Evolutionary conservation across 1,140 invertebrate genomes (phyloP).

Genomic region (Cherax destructor): DNA sequence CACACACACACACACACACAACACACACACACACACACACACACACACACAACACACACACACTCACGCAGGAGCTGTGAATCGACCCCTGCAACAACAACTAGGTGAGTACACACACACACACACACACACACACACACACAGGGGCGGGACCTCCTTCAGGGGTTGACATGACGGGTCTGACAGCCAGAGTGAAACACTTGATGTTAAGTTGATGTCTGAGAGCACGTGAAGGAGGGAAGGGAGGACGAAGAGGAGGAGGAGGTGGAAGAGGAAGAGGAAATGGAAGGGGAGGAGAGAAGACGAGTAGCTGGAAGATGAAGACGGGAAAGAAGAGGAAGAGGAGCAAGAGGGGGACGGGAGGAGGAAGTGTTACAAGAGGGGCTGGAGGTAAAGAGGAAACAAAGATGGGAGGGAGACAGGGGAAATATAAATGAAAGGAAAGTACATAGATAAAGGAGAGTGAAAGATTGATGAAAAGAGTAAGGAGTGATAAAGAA

Average conservation of each 20-base stretch:
- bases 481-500: not conserved
- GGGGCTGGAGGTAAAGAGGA: not conserved
- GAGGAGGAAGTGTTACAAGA: not conserved
- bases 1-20: not conserved
- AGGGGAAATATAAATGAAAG: not conserved
- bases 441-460: not conserved
- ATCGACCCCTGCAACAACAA: too few relatives aligned
- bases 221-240: conserved; percentile 6
- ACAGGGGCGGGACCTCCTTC: not conserved
- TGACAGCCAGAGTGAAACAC: not conserved
- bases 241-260: not conserved
- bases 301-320: not conserved
- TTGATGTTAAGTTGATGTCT: not conserved
- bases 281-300: not conserved
- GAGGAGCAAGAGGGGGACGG: not conserved
- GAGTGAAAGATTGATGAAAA: not conserved
- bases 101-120: conserved; percentile 1
- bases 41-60: too few relatives aligned
- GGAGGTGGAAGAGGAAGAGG: not conserved
- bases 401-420: not conserved
- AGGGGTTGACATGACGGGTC: not conserved
- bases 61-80: too few relatives aligned
- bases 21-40: too few relatives aligned
- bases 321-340: not conserved
- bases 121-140: not conserved